Evolutionary conservation across 2,113 vertebrate genomes (phyloP).

Genomic region (Urocynchramus pylzowi): DNA sequence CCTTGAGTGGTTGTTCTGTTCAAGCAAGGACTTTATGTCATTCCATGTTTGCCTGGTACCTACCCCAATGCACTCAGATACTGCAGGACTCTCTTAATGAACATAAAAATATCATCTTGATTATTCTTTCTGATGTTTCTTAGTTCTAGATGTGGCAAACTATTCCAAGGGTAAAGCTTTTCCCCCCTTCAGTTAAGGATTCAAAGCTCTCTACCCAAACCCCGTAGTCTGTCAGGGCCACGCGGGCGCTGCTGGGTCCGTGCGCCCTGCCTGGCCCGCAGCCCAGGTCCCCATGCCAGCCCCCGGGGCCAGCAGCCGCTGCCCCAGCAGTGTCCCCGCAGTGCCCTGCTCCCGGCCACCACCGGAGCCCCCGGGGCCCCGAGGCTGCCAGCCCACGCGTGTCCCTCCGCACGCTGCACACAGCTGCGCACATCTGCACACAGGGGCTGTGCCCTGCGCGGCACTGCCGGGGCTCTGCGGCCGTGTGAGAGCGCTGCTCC

Average conservation of each 20-base stretch:
- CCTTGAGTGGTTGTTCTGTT: not conserved
- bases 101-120: not conserved
- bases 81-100: not conserved
- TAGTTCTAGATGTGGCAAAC: not conserved
- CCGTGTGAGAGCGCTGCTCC: not conserved
- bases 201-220: not conserved
- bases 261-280: not conserved
- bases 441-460: too few species aligned
- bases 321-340: not conserved
- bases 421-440: not conserved
- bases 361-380: rapidly evolving
- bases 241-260: not conserved
- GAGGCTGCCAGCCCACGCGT: rapidly evolving
- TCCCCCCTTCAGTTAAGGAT: not conserved
- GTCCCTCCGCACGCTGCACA: rapidly evolving
- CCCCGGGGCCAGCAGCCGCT: rapidly evolving
- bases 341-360: not conserved
- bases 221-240: not conserved
- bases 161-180: not conserved
- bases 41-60: not conserved
- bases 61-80: not conserved
- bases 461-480: not conserved
- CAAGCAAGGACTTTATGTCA: not conserved
- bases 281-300: not conserved
- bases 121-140: not conserved